Evolutionary conservation across 2,888 invertebrate species (phyloP).

Genomic region (Drosophila trichaetosa): DNA sequence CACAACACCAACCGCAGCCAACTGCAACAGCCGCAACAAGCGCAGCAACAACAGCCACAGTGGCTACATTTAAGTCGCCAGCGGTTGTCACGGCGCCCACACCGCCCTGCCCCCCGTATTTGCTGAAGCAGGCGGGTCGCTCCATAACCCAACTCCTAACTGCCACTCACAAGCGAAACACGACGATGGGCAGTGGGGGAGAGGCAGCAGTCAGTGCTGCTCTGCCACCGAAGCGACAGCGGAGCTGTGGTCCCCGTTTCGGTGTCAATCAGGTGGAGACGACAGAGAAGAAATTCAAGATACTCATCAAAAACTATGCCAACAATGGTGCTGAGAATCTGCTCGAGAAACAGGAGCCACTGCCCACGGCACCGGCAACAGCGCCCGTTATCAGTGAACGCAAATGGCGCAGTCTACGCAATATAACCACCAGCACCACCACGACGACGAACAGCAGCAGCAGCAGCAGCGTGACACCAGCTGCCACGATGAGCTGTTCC

Average conservation of each 20-base stretch:
- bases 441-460: neutral
- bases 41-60: neutral
- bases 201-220: constrained; percentile 37
- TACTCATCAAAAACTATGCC: constrained; percentile 71
- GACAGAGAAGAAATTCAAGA: constrained; percentile 66
- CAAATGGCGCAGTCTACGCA: constrained; percentile 69
- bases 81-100: constrained; percentile 19
- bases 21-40: neutral
- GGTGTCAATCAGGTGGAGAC: constrained; percentile 41
- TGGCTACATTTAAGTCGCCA: constrained; percentile 30
- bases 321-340: constrained; percentile 39
- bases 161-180: constrained; percentile 56
- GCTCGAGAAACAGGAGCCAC: constrained; percentile 45
- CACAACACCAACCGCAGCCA: constrained; percentile 21
- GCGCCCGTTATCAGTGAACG: constrained; percentile 56
- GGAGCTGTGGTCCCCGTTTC: constrained; percentile 82
- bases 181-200: constrained; percentile 19
- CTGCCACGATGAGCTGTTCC: constrained; percentile 15
- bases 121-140: constrained; percentile 70
- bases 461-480: constrained; percentile 1
- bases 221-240: constrained; percentile 69
- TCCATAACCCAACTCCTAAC: constrained; percentile 71
- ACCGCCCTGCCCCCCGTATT: constrained; percentile 62
- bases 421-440: constrained; percentile 40
- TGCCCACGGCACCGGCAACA: constrained; percentile 42